phyloP scores from a whole-genome alignment of 2,797 vertebrate species.

The Halcyon smyrnensis region DNA sequence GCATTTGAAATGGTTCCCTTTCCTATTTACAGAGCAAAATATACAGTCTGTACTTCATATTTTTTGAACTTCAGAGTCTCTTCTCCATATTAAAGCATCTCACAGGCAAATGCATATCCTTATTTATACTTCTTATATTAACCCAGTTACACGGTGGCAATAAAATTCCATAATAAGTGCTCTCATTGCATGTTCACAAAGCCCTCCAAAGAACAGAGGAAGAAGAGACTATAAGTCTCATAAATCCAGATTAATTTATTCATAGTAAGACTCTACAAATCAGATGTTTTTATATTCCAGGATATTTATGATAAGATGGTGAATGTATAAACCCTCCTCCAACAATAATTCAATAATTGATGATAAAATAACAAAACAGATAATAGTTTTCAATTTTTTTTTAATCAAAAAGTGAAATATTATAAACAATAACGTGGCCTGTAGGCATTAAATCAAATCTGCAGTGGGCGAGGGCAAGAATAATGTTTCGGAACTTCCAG shows the following conservation, averaged over 20 bases:
- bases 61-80: constrained; percentile 28
- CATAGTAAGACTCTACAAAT: constrained; percentile 25
- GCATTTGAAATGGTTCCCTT: not conserved
- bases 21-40: not conserved
- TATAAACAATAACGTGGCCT: not conserved
- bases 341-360: constrained; percentile 23
- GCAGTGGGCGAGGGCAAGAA: not conserved
- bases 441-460: not conserved
- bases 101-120: constrained; percentile 5
- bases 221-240: not conserved
- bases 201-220: constrained; percentile 34
- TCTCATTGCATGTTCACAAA: constrained; percentile 35
- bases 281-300: not conserved
- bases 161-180: constrained; percentile 46
- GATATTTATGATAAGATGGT: constrained; percentile 32
- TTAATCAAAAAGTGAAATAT: not conserved
- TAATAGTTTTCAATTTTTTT: not conserved
- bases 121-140: constrained; percentile 57
- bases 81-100: constrained; percentile 18
- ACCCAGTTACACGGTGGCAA: not conserved
- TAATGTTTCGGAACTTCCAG: not conserved
- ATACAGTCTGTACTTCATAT: not conserved
- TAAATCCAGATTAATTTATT: constrained; percentile 71
- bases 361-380: constrained; percentile 39
- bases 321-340: not conserved